A percentile compares a stretch with the other conserved stretches of the same genome.
Conservation (phyloP, 2,888 invertebrate species). For the Gisinianus flammeolus region DNA sequence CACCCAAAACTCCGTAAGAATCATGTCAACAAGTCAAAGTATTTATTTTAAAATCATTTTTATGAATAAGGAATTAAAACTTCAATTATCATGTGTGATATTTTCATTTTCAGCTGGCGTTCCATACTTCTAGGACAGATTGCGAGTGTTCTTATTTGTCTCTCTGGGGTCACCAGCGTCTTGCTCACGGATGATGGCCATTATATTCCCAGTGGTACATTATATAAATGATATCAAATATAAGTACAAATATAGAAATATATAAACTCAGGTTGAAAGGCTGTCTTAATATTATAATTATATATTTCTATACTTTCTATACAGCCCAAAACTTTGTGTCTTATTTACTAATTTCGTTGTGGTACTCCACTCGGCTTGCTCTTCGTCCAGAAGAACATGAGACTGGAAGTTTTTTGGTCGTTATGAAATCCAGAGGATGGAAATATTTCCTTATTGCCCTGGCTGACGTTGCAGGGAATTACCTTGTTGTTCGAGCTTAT, state of each 20-base stretch:
- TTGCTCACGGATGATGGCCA: constrained; percentile 73
- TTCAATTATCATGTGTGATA: too few species aligned
- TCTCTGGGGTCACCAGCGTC: constrained; percentile 76
- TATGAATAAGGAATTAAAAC: too few species aligned
- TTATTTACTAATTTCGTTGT: constrained; percentile 76
- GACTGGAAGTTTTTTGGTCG: constrained; percentile 69
- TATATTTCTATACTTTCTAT: constrained; percentile 7
- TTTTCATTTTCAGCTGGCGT: constrained; percentile 1
- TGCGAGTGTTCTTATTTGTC: constrained; percentile 76
- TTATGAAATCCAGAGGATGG: constrained; percentile 75
- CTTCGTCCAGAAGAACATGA: constrained; percentile 71
- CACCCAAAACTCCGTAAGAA: constrained; percentile 1
- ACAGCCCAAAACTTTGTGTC: constrained; percentile 81
- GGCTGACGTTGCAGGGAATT: constrained; percentile 86
- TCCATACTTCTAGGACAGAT: constrained; percentile 74
- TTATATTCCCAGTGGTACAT: constrained; percentile 72
- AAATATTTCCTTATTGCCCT: constrained; percentile 77
- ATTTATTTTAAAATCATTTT: too few species aligned
- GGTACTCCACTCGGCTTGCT: constrained; percentile 77
- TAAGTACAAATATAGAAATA: background rate
- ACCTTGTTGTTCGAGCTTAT: constrained; percentile 80
- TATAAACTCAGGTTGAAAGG: too few species aligned
- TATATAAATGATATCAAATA: background rate
- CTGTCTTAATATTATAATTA: background rate
- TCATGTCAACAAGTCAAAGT: too few species aligned